Evolutionary conservation across 1,140 invertebrate species (phyloP).

Genomic region (Dendroctonus valens): DNA sequence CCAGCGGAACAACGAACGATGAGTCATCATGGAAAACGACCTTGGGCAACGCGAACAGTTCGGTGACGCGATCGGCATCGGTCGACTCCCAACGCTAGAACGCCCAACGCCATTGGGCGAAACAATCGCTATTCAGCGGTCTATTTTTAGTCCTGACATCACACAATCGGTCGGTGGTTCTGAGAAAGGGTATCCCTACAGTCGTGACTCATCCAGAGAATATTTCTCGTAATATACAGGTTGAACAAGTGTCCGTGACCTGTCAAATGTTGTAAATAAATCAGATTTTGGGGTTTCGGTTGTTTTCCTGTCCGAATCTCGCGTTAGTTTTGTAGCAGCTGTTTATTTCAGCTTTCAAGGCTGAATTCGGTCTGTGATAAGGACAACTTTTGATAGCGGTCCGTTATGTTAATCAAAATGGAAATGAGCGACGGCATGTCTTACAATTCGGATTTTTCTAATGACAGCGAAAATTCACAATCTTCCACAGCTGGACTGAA

Average conservation of each 20-base stretch:
- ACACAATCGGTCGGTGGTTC: conserved; percentile 45
- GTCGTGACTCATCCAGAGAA: conserved; percentile 41
- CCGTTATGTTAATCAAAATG: conserved; percentile 43
- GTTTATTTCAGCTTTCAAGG: conserved; percentile 17
- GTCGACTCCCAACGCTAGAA: conserved; percentile 15
- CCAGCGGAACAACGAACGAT: conserved; percentile 10
- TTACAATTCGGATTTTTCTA: conserved; percentile 50
- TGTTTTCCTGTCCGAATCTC: conserved; percentile 8
- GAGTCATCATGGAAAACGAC: conserved; percentile 35
- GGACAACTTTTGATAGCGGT: neutral
- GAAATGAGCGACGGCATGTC: conserved; percentile 48
- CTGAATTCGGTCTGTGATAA: conserved; percentile 6
- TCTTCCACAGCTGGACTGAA: conserved; percentile 44
- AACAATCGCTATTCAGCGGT: conserved; percentile 7
- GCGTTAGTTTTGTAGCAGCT: conserved; percentile 15
- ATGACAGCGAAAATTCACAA: conserved; percentile 49
- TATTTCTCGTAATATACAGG: conserved; percentile 26
- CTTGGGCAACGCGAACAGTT: conserved; percentile 17
- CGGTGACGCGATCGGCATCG: conserved; percentile 1
- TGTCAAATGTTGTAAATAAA: conserved; percentile 23
- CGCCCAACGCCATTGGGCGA: conserved; percentile 16
- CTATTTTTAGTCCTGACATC: conserved; percentile 49
- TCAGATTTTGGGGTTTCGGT: conserved; percentile 12
- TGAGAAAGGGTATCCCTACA: conserved; percentile 46
- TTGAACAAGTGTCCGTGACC: conserved; percentile 35